These are phyloP conservation scores for Peromyscus attwateri DNA, from an alignment of 2,797 vertebrate species.

Conservation along the genomic window DNA sequence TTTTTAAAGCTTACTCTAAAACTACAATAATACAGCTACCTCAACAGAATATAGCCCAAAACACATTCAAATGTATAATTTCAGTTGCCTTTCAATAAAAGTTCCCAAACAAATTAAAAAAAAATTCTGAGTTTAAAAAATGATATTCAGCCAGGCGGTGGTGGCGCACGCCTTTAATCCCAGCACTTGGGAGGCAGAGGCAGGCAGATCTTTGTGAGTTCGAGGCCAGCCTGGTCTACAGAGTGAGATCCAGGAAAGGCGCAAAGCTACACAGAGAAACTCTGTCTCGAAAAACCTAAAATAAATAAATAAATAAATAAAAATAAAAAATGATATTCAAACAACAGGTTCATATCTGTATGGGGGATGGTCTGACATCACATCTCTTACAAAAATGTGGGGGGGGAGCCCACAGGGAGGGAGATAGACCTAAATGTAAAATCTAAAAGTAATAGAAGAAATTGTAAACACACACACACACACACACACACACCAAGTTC, in stretches of 20 bases:
- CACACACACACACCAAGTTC: not conserved
- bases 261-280: too few species aligned
- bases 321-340: not conserved
- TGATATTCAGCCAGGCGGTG: too few species aligned
- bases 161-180: too few species aligned
- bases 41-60: not conserved
- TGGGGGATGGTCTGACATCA: not conserved
- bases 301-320: too few species aligned
- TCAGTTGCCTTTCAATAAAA: not conserved
- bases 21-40: not conserved
- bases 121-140: not conserved
- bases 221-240: too few species aligned
- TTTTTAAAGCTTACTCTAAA: slow-evolving; percentile 44
- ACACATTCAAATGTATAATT: not conserved
- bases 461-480: not conserved
- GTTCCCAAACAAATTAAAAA: not conserved
- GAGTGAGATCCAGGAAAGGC: too few species aligned
- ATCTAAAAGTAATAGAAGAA: not conserved
- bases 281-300: too few species aligned
- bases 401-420: too few species aligned
- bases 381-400: not conserved
- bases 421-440: not conserved
- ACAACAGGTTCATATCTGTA: not conserved
- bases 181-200: too few species aligned
- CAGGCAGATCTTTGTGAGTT: too few species aligned